Evolutionary conservation across 2,797 vertebrate genomes (phyloP).

Genomic region (Brachyrhaphis roseni): DNA sequence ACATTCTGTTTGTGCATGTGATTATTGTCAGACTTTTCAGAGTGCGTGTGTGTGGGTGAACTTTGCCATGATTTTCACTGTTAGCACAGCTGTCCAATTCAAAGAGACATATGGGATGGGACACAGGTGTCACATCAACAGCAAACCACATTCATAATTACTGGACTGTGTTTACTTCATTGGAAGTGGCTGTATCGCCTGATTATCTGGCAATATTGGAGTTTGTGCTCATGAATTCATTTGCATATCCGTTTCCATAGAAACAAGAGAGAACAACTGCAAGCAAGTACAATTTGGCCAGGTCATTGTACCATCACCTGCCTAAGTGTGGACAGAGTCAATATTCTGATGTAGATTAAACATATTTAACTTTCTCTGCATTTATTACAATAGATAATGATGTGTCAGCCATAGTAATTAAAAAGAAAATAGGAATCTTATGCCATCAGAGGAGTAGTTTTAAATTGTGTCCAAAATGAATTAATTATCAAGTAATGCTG

Average conservation of each 20-base stretch:
- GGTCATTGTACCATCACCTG: not conserved
- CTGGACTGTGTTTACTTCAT: conserved; percentile 63
- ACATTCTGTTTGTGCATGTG: not conserved
- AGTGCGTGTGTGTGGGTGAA: conserved; percentile 12
- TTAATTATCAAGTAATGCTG: not conserved
- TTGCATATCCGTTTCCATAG: conserved; percentile 2
- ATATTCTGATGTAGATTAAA: not conserved
- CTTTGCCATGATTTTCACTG: conserved; percentile 58
- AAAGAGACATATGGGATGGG: conserved; percentile 69
- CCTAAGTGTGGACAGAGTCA: not conserved
- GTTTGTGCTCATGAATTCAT: conserved; percentile 1
- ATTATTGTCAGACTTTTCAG: not conserved
- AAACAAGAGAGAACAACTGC: not conserved
- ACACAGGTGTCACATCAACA: conserved; percentile 72
- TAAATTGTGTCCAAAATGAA: not conserved
- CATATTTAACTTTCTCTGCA: not conserved
- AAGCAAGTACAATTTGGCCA: not conserved
- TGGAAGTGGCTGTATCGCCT: conserved; percentile 43
- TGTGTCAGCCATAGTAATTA: not conserved
- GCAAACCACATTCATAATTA: conserved; percentile 69
- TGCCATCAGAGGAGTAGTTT: not conserved
- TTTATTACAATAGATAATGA: not conserved
- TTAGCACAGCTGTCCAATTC: conserved; percentile 77
- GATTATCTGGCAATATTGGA: conserved; percentile 9
- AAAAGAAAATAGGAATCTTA: not conserved